Percentiles rank a stretch among this genome's conserved stretches.
Conservation (phyloP, 2,888 invertebrate species). For the Resseliella maxima region DNA sequence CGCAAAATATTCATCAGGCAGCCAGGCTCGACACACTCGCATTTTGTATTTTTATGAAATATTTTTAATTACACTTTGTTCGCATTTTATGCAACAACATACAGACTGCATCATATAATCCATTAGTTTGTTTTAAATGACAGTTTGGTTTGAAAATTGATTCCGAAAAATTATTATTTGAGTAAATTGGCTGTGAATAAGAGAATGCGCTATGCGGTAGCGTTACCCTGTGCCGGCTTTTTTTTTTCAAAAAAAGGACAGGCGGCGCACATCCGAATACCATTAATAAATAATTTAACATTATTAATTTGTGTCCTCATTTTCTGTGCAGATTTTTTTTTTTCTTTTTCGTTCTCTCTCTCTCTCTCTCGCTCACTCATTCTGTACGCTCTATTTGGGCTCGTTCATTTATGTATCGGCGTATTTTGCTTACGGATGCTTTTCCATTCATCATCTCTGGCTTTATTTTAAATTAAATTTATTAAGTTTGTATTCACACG, state of each 20-base stretch:
- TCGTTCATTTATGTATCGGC: conserved; percentile 15
- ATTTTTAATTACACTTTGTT: conserved; percentile 28
- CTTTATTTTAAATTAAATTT: conserved; percentile 52
- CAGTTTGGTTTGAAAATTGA: not conserved
- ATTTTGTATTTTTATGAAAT: conserved; percentile 49
- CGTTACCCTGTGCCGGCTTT: conserved; percentile 13
- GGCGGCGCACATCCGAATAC: not conserved
- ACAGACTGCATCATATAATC: not conserved
- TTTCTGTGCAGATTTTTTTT: not conserved
- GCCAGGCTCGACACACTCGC: not conserved
- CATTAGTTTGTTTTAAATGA: not conserved
- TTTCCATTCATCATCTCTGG: conserved; percentile 54
- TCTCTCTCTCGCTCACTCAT: too few relatives aligned
- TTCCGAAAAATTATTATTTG: not conserved
- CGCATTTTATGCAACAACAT: not conserved
- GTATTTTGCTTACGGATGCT: conserved; percentile 39
- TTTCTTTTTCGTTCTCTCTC: not conserved
- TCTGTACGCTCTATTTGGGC: too few relatives aligned
- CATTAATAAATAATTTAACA: conserved; percentile 55
- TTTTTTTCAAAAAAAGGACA: not conserved
- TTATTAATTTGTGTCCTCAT: conserved; percentile 40
- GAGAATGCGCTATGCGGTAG: not conserved
- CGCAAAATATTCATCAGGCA: not conserved
- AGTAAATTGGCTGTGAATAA: not conserved
- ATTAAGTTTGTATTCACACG: conserved; percentile 42